phyloP scores from a whole-genome alignment of 1,140 invertebrate genomes.

The Radopholus similis region DNA sequence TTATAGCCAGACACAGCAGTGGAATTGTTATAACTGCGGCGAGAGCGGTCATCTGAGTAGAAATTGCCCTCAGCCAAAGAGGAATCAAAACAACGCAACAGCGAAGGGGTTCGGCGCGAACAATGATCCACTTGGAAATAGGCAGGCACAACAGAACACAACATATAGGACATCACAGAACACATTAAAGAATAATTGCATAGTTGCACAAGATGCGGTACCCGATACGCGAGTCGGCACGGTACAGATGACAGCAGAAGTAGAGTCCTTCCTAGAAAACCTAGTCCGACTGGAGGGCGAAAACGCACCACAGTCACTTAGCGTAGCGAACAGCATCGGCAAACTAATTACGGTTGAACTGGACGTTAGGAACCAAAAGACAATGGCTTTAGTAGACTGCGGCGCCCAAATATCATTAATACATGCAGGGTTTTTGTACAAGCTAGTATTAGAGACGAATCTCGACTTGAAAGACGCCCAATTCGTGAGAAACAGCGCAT shows the following conservation, averaged over 20 bases:
- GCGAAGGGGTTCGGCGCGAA: not conserved
- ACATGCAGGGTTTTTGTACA: not conserved
- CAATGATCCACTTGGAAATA: not conserved
- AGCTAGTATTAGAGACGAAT: not conserved
- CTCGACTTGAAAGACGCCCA: not conserved
- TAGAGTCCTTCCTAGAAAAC: not conserved
- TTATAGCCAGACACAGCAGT: not conserved
- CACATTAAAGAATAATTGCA: not conserved
- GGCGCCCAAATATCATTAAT: not conserved
- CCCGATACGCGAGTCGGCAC: not conserved
- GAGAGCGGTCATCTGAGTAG: not conserved
- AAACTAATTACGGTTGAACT: not conserved
- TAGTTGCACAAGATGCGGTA: not conserved
- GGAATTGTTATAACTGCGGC: not conserved
- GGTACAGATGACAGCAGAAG: not conserved
- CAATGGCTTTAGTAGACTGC: not conserved
- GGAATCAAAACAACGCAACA: not conserved
- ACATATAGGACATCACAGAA: not conserved
- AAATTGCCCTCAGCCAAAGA: not conserved
- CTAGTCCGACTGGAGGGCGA: not conserved
- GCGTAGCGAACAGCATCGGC: not conserved
- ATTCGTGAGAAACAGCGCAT: not conserved
- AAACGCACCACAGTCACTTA: not conserved
- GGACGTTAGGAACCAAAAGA: not conserved
- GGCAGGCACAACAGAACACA: not conserved